These are phyloP conservation scores for Corythornis vintsioides DNA, from an alignment of 2,113 vertebrate genomes.

Conservation along the genomic window DNA sequence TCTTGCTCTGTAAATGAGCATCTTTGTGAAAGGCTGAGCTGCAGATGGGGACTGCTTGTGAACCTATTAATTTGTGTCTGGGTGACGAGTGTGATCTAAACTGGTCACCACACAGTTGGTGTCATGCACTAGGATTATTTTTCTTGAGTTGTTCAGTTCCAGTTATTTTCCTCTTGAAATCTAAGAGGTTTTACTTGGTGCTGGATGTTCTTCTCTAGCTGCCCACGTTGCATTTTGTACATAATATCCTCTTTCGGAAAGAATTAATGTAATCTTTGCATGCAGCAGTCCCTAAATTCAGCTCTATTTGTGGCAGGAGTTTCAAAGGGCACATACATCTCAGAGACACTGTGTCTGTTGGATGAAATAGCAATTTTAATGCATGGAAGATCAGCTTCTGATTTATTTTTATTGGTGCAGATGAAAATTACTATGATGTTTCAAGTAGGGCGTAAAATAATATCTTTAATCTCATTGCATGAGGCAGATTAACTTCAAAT, in stretches of 20 bases:
- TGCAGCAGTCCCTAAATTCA: not conserved
- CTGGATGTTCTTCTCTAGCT: not conserved
- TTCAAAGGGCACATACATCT: slow-evolving; percentile 10
- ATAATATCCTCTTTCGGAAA: slow-evolving; percentile 9
- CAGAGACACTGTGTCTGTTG: not conserved
- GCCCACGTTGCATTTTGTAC: not conserved
- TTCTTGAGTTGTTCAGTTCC: not conserved
- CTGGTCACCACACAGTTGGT: slow-evolving; percentile 7
- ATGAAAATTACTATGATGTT: slow-evolving; percentile 44
- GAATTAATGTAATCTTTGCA: not conserved
- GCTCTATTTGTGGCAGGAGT: not conserved
- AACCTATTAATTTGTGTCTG: not conserved
- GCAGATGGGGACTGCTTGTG: not conserved
- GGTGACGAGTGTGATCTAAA: not conserved
- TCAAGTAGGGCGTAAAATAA: slow-evolving; percentile 40
- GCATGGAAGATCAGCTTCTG: slow-evolving; percentile 24
- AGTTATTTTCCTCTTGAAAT: slow-evolving; percentile 12
- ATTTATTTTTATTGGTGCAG: slow-evolving; percentile 50
- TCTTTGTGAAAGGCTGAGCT: not conserved
- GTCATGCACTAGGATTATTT: not conserved
- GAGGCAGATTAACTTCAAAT: slow-evolving; percentile 25
- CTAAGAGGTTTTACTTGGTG: not conserved
- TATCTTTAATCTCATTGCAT: slow-evolving; percentile 45
- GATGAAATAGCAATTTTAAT: slow-evolving; percentile 42
- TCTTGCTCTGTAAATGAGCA: not conserved